Conservation (phyloP, 2,888 invertebrate genomes). For the Pristionchus maxplancki region DNA sequence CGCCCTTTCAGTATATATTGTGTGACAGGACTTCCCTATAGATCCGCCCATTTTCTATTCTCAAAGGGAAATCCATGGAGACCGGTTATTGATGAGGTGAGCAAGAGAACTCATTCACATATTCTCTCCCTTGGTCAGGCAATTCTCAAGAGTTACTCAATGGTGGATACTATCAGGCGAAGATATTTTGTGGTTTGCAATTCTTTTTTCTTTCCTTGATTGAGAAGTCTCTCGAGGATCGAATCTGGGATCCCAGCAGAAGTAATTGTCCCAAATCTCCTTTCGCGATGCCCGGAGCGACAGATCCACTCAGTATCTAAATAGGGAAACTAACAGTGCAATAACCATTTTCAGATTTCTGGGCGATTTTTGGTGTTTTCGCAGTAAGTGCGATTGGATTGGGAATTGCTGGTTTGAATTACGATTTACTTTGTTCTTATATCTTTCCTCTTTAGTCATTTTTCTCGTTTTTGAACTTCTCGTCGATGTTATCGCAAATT, state of each 20-base stretch:
- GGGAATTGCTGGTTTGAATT: not conserved
- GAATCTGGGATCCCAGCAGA: not conserved
- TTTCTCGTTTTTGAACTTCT: not conserved
- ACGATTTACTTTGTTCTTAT: not conserved
- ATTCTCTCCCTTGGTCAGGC: not conserved
- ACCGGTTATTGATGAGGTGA: conserved; percentile 17
- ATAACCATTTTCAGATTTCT: conserved; percentile 11
- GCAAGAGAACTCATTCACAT: not conserved
- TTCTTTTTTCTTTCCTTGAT: not conserved
- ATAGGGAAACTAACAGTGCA: not conserved
- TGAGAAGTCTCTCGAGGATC: not conserved
- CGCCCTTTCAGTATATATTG: not conserved
- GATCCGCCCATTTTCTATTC: conserved; percentile 36
- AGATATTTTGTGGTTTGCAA: not conserved
- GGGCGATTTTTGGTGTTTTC: conserved; percentile 23
- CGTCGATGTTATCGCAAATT: not conserved
- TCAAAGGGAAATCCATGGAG: conserved; percentile 27
- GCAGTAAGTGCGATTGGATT: not conserved
- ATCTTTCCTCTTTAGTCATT: not conserved
- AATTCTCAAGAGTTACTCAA: conserved; percentile 39
- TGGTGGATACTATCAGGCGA: conserved; percentile 7
- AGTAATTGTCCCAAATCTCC: conserved; percentile 24
- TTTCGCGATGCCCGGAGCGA: not conserved
- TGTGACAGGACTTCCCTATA: conserved; percentile 35
- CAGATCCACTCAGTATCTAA: not conserved